phyloP scores from a whole-genome alignment of 2,113 vertebrate species.

The Aspiorhynchus laticeps region DNA sequence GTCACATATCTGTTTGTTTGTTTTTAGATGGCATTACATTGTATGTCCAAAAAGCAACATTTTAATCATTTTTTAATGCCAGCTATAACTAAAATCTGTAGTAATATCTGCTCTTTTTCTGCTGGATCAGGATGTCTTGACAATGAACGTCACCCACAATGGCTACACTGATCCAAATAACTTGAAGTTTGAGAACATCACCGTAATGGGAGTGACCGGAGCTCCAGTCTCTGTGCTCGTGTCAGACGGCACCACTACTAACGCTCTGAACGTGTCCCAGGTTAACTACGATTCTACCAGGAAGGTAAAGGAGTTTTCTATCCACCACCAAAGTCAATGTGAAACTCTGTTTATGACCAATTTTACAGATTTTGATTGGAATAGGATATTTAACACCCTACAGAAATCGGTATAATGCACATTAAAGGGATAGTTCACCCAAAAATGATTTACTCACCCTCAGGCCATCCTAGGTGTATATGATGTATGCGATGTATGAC shows the following conservation, averaged over 20 bases:
- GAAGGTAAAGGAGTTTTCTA: slow-evolving; percentile 72
- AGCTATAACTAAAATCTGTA: background rate
- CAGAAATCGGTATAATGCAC: background rate
- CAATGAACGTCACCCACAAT: slow-evolving; percentile 63
- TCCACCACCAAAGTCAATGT: background rate
- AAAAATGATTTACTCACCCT: too few species aligned
- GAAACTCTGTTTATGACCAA: background rate
- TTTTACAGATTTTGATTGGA: background rate
- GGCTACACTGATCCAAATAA: slow-evolving; percentile 78
- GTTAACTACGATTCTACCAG: slow-evolving; percentile 66
- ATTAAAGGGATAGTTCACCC: too few species aligned
- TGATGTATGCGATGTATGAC: too few species aligned
- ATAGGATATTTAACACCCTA: background rate
- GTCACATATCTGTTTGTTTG: slow-evolving; percentile 36
- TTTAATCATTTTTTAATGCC: background rate
- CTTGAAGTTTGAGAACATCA: slow-evolving; percentile 84
- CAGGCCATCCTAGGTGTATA: too few species aligned
- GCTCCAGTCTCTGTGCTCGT: slow-evolving; percentile 62
- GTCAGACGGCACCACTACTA: background rate
- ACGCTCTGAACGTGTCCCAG: fast-evolving
- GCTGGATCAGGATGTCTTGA: slow-evolving; percentile 76
- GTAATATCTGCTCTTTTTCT: slow-evolving; percentile 9
- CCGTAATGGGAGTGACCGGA: slow-evolving; percentile 74
- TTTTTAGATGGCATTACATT: background rate
- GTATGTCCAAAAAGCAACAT: background rate